phyloP scores from a whole-genome alignment of 2,113 vertebrate species.

The Cepphus grylle region DNA sequence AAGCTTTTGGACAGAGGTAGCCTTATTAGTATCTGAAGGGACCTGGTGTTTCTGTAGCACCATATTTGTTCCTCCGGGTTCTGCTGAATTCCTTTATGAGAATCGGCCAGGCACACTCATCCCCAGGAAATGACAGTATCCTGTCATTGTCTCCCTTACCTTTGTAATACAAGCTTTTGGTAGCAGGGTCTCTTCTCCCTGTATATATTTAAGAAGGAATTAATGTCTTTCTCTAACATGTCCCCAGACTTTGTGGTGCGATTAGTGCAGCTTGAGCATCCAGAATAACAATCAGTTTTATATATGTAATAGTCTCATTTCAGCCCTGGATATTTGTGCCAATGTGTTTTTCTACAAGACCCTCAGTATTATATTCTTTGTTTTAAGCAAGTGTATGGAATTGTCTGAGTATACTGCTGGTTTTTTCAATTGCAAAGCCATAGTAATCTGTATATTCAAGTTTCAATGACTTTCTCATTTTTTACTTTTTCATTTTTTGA shows the following conservation, averaged over 20 bases:
- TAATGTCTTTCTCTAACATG: not conserved
- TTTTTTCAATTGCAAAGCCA: not conserved
- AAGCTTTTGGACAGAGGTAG: not conserved
- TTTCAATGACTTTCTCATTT: not conserved
- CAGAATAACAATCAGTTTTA: not conserved
- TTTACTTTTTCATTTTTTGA: not conserved
- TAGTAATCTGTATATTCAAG: not conserved
- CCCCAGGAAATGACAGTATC: not conserved
- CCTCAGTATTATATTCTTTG: not conserved
- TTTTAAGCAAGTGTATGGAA: not conserved
- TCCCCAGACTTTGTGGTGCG: not conserved
- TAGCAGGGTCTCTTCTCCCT: not conserved
- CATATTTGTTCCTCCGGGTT: not conserved
- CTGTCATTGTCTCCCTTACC: not conserved
- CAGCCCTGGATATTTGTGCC: not conserved
- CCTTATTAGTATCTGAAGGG: not conserved
- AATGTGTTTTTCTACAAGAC: not conserved
- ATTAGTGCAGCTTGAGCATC: not conserved
- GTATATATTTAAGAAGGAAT: not conserved
- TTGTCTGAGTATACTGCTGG: not conserved
- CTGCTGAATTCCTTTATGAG: not conserved
- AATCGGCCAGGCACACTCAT: not conserved
- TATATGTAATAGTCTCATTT: not conserved
- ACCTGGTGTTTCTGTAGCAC: not conserved
- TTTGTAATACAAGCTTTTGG: not conserved